phyloP scores from a whole-genome alignment of 2,113 vertebrate genomes.

The Mola mola region DNA sequence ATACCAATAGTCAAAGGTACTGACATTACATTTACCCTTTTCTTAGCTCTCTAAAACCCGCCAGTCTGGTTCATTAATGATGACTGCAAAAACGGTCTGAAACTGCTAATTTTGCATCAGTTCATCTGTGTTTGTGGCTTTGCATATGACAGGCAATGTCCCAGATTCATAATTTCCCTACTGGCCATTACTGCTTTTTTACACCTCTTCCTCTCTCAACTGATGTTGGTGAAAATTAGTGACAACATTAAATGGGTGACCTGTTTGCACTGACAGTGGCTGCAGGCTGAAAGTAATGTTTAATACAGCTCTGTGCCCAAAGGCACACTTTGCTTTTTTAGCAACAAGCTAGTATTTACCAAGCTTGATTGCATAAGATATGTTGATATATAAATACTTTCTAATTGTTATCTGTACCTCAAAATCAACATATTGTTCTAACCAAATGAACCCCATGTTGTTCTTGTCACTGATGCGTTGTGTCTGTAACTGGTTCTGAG shows the following conservation, averaged over 20 bases:
- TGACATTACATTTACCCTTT: too few relatives aligned
- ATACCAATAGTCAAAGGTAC: too few relatives aligned
- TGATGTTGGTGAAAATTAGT: slow-evolving; percentile 60
- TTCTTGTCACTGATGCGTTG: background rate
- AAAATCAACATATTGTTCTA: slow-evolving; percentile 31
- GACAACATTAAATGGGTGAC: slow-evolving; percentile 61
- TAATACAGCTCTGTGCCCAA: slow-evolving; percentile 2
- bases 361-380: slow-evolving; percentile 7
- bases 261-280: slow-evolving; percentile 44
- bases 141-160: slow-evolving; percentile 47
- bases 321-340: slow-evolving; percentile 8
- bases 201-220: slow-evolving; percentile 35
- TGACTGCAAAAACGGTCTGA: too few relatives aligned
- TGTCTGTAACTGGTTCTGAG: slow-evolving; percentile 4
- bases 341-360: slow-evolving; percentile 5
- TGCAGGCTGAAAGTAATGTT: slow-evolving; percentile 19
- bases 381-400: slow-evolving; percentile 21
- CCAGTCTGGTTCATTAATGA: too few relatives aligned
- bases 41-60: too few relatives aligned
- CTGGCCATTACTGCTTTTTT: slow-evolving; percentile 29
- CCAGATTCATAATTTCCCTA: slow-evolving; percentile 66
- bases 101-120: background rate
- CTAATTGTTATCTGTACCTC: background rate
- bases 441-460: slow-evolving; percentile 24
- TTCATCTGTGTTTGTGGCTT: slow-evolving; percentile 1